Base-by-base conservation (phyloP, 2,888 invertebrate species). In the Kryphioiulus occultus region DNA sequence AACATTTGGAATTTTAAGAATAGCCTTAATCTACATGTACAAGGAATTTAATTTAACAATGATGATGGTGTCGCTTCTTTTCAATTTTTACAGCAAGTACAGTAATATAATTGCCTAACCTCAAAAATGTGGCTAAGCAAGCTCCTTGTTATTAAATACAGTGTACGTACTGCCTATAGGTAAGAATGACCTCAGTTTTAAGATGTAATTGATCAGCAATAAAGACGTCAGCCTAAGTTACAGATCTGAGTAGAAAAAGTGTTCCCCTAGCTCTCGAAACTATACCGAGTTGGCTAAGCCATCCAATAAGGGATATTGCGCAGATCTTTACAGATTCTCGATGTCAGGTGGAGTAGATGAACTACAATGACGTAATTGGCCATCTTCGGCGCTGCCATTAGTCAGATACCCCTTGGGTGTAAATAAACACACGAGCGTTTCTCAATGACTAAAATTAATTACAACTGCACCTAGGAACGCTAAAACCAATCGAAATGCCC, bases 391-490 rank as follows among this genome's bases (percentile, higher is more conserved):
- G 78, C 78, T 78, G 78, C 78, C 78, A 78, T 78, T 78, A 78
- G 26, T 78, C 78, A 78, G 78, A 78, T 78, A 30, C 78, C 78
- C 78, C 78, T 26, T 78, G 78, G 78, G 78, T 78, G 78, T 78
- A 78, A 78, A 78, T 78, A 78, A 78, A 78, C 78, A 78, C 78
- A 22, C 12, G 78, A 78, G 78, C 26, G 78, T 78, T 78, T 78
- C 78, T 78, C 78, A 78, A 78, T 78, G 78, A 78, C 78, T 78
- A 78, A 78, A 78, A 78, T 78, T 78, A 78, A 78, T 78, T 78
- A 78, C 78, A 78, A 78, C 78, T 78, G 78, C 78, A 78, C 78
- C 78, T 78, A 78, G 26, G 78, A 78, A 26, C 78, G 78, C 78
- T 78, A 78, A 78, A 78, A 78, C 78, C 26, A 78, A 78, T 78